Percentiles rank a stretch among this genome's conserved stretches.
phyloP scores from a whole-genome alignment of 2,888 invertebrate genomes.

The Cheilosia vernalis region DNA sequence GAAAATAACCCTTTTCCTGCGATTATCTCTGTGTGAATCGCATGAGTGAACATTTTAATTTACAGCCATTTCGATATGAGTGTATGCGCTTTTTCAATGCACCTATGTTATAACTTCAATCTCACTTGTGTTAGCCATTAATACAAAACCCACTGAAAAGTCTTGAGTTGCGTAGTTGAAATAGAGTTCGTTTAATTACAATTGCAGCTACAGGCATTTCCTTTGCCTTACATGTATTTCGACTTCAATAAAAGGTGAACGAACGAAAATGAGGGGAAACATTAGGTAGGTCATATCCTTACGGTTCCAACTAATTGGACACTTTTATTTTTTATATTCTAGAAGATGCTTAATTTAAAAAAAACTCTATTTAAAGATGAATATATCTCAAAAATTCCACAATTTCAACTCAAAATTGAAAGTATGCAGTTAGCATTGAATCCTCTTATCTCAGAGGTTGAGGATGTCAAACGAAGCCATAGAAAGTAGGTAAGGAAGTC shows the following conservation, averaged over 20 bases:
- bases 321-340: neutral
- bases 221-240: slow-evolving; percentile 19
- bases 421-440: slow-evolving; percentile 20
- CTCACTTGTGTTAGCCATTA: slow-evolving; percentile 25
- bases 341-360: slow-evolving; percentile 5
- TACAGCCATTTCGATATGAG: slow-evolving; percentile 45
- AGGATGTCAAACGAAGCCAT: slow-evolving; percentile 8
- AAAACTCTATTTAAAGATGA: no score
- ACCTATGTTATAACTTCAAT: slow-evolving; percentile 17
- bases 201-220: slow-evolving; percentile 29
- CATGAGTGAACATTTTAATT: slow-evolving; percentile 71
- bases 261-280: slow-evolving; percentile 20
- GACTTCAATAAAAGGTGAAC: slow-evolving; percentile 51
- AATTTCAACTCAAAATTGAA: slow-evolving; percentile 1
- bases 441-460: slow-evolving; percentile 21
- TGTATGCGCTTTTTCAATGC: slow-evolving; percentile 16
- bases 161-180: slow-evolving; percentile 41
- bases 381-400: slow-evolving; percentile 16
- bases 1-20: slow-evolving; percentile 62
- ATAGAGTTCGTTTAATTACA: slow-evolving; percentile 61
- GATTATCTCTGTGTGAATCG: slow-evolving; percentile 61
- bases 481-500: neutral
- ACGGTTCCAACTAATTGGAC: slow-evolving; percentile 16
- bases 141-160: slow-evolving; percentile 37
- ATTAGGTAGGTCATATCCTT: slow-evolving; percentile 1